Evolutionary conservation across 2,113 vertebrate genomes (phyloP).

Genomic region (Apaloderma vittatum): DNA sequence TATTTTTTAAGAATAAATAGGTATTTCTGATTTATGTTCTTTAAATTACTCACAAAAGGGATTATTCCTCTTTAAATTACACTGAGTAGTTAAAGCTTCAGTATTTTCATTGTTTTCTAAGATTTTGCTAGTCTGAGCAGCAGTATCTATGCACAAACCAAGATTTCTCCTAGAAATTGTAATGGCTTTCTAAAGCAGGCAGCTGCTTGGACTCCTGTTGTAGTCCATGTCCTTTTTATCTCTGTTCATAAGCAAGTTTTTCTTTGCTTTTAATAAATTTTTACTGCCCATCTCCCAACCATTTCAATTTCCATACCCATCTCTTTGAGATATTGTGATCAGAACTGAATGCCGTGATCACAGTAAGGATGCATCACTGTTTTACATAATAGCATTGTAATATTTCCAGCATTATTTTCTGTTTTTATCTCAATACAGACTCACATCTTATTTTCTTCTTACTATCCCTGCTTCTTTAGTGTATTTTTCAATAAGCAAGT

Average conservation of each 20-base stretch:
- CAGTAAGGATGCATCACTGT: background rate
- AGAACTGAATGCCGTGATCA: background rate
- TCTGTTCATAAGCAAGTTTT: conserved; percentile 1
- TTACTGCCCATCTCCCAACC: background rate
- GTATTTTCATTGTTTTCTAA: background rate
- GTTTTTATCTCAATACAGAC: background rate
- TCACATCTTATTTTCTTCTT: background rate
- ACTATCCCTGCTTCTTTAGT: background rate
- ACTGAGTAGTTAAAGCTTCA: background rate
- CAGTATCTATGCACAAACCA: background rate
- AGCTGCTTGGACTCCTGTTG: background rate
- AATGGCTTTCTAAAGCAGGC: background rate
- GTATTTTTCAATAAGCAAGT: conserved; percentile 11
- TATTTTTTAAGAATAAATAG: background rate
- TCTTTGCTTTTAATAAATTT: conserved; percentile 15
- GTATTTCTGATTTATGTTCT: background rate
- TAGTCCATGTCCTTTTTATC: background rate
- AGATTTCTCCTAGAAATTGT: background rate
- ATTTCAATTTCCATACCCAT: background rate
- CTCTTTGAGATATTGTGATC: conserved; percentile 6
- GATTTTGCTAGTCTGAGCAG: background rate
- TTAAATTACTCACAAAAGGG: background rate
- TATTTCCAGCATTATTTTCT: conserved; percentile 24
- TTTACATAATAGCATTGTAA: background rate
- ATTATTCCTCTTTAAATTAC: background rate